Evolutionary conservation across 1,140 invertebrate genomes (phyloP), one percentile per base, ranked within the genome.

Genomic region (Diorhabda sublineata): DNA sequence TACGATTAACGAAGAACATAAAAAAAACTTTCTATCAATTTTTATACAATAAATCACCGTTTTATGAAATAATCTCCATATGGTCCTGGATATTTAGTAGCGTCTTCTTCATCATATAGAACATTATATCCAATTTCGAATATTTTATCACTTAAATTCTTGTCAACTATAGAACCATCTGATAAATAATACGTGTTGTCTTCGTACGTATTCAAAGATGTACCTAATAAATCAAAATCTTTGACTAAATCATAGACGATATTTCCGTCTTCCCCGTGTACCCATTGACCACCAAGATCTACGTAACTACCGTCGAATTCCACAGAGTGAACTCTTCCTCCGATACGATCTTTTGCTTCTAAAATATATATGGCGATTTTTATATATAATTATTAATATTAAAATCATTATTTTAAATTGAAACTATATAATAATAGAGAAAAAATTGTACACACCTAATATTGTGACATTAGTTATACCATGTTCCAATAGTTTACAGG

Each of bases 211-310:
- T 67, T 67, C 5, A 74, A n/a, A 3, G 78, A 80, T 11, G 78
- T 76, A 68, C 74, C 82, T 3, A 89, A 71, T 3, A 90, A 72
- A 74, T 85, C 79, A 41, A 86, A 73, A 47, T 85, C 82, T 62
- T 86, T 86, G 0, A 88, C 89, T 58, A 89, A 75, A 67, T 90
- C 78, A 75, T 85, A 93, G 0, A 91, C 87, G 7, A 84, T 76
- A 81, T 95, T 92, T 26, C 82, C 85, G 69, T 87, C 81, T 78
- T 94, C 87, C 9, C 94, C 93, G 75, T 96, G 93, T 73, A 94
- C 72, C 72, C 72, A 73, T 64, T 66, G 64, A 11, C 69, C 72
- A n/a, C 94, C 94, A 9, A 95, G 70, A 79, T 97, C 94, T 5
- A 95, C 81, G 41, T 85, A 79, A 70, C 84, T 84, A 4, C 87